Conservation (phyloP, 2,113 vertebrate genomes). For the Perca fluviatilis region DNA sequence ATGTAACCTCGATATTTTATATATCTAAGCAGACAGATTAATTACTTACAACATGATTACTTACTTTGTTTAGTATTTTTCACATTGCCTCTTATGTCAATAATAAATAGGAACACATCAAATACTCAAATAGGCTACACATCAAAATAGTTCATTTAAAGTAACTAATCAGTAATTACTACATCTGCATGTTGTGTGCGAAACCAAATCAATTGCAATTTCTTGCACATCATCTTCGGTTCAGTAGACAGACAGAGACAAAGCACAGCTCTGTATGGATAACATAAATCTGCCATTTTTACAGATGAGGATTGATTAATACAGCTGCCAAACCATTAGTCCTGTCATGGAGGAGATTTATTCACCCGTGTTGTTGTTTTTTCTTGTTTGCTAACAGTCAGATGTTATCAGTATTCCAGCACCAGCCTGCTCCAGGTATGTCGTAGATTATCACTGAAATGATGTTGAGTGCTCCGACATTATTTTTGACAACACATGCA, state of each 20-base stretch:
- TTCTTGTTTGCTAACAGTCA: constrained; percentile 40
- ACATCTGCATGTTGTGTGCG: constrained; percentile 25
- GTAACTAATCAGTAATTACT: constrained; percentile 4
- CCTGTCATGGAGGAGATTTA: constrained; percentile 47
- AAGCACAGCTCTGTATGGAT: constrained; percentile 16
- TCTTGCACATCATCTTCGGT: constrained; percentile 29
- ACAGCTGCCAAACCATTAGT: constrained; percentile 62
- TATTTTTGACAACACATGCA: constrained; percentile 38
- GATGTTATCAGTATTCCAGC: constrained; percentile 63
- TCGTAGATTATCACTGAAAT: constrained; percentile 54
- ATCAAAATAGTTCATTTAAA: neutral
- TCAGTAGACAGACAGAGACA: constrained; percentile 35
- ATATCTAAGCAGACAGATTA: neutral
- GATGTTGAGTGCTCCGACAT: constrained; percentile 45
- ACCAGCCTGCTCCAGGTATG: constrained; percentile 29
- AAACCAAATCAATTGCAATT: constrained; percentile 53
- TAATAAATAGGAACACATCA: neutral
- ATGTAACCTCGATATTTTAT: neutral
- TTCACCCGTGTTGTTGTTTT: constrained; percentile 53
- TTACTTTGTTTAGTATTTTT: neutral
- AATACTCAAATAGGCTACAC: too few relatives aligned
- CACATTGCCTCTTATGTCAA: neutral
- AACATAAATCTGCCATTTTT: constrained; percentile 55
- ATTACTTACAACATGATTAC: neutral
- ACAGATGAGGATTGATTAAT: constrained; percentile 70